Base-by-base conservation (phyloP, 1,140 invertebrate species). In the Diorhabda sublineata region DNA sequence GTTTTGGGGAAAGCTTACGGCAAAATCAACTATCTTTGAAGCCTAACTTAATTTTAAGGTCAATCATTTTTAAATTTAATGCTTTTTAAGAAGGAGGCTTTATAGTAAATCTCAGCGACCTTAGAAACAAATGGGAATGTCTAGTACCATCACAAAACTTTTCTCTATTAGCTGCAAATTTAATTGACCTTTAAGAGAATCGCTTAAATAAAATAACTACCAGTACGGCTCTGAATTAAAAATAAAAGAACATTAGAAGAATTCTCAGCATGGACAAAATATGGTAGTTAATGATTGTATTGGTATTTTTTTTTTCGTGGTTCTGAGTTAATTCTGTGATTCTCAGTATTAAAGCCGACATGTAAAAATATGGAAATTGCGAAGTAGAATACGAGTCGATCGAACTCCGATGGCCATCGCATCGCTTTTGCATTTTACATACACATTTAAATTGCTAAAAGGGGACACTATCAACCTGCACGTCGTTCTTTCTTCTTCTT, bases 401-500 rank as follows among this genome's bases (percentile, higher is more conserved):
- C 75, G 73, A 58, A 58, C 63, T 71, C 70, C 71, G 73, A 73
- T 71, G 71, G 72, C 72, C 75, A 74, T 73, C 75, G 72, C 73
- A 74, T 76, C 77, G 76, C 64, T 73, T 79, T 79, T 79, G 77
- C 78, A 79, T 52, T 79, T 77, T 74, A 74, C 75, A 74, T 74
- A 72, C 72, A 74, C 78, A 80, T 80, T 80, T 80, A 80, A 80
- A 80, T 80, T 80, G 79, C 79, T 79, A 80, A 80, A 80, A 79
- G 77, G 76, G 77, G 74, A 77, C 77, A 77, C 75, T 77, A 78
- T 77, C 74, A 69, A 75, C 64, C 70, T 70, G 73, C 73, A 72
- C 72, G 71, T 73, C 74, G 71, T 69, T 78, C 75, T 52, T 52
- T 52, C 47, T 52, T 52, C 47, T 52, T 52, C 47, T 52, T 52